Percentiles rank a stretch among this genome's conserved stretches.
phyloP scores from a whole-genome alignment of 2,888 invertebrate species.

The Parnassius orleans region DNA sequence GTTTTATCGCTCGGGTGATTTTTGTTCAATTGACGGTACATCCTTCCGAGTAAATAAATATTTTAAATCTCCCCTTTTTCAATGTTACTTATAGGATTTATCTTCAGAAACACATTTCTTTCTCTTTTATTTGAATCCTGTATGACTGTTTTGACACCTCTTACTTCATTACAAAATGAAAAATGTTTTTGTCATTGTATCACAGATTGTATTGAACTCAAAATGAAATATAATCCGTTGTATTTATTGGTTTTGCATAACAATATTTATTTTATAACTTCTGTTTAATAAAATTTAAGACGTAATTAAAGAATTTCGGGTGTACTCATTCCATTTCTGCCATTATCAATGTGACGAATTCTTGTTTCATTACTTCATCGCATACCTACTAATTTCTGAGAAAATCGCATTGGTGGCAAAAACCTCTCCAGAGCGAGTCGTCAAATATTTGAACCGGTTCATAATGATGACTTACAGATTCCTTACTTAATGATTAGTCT shows the following conservation, averaged over 20 bases:
- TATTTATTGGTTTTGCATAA: too few species aligned
- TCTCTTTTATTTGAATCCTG: slow-evolving; percentile 53
- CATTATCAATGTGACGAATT: slow-evolving; percentile 16
- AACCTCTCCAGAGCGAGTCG: slow-evolving; percentile 43
- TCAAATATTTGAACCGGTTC: slow-evolving; percentile 62
- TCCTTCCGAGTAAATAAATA: slow-evolving; percentile 57
- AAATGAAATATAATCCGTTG: too few species aligned
- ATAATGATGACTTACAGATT: slow-evolving; percentile 73
- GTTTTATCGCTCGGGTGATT: slow-evolving; percentile 56
- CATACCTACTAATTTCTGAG: slow-evolving; percentile 35
- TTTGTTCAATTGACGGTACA: slow-evolving; percentile 66
- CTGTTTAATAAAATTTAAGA: too few species aligned
- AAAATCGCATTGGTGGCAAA: slow-evolving; percentile 39
- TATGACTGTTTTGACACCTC: slow-evolving; percentile 41
- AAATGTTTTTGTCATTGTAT: slow-evolving; percentile 3
- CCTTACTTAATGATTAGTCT: slow-evolving; percentile 46
- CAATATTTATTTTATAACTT: too few species aligned
- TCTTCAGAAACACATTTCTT: slow-evolving; percentile 31
- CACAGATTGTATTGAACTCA: too few species aligned
- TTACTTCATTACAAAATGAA: slow-evolving; percentile 14
- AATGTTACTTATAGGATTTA: slow-evolving; percentile 54
- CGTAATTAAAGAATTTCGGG: too few species aligned
- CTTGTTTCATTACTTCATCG: slow-evolving; percentile 29
- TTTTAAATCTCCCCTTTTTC: slow-evolving; percentile 55
- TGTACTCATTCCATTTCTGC: too few species aligned